Percentiles rank a stretch among this genome's conserved stretches.
phyloP scores from a whole-genome alignment of 2,888 invertebrate species.

The Spicauda simplicius region DNA sequence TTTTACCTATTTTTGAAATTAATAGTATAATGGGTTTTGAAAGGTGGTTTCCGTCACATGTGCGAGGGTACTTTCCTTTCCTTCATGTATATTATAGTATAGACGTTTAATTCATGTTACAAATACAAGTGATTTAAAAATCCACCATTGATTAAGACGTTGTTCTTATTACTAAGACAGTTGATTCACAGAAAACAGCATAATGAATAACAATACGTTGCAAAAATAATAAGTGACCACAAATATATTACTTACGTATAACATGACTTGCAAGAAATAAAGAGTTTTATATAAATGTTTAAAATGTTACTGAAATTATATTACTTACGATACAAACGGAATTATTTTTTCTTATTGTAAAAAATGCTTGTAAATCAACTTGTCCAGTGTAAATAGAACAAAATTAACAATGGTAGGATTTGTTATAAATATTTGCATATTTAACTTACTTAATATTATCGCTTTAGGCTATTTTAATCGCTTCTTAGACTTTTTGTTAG shows the following conservation, averaged over 20 bases:
- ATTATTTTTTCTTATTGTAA: too few species aligned
- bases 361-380: background rate
- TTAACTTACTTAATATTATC: conserved; percentile 2
- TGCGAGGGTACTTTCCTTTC: conserved; percentile 4
- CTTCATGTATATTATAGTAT: background rate
- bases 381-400: background rate
- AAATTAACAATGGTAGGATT: background rate
- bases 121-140: conserved; percentile 6
- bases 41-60: conserved; percentile 23
- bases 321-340: too few species aligned
- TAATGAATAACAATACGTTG: too few species aligned
- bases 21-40: conserved; percentile 32
- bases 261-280: too few species aligned
- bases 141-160: background rate
- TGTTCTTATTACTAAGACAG: background rate
- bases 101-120: background rate
- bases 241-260: too few species aligned
- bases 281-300: too few species aligned
- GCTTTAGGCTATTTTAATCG: conserved; percentile 8
- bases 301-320: too few species aligned
- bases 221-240: too few species aligned
- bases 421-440: background rate
- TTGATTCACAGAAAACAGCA: background rate
- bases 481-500: conserved; percentile 8
- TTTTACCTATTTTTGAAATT: conserved; percentile 18